Conservation (phyloP, 2,113 vertebrate species). For the Nothobranchius kuhntae region DNA sequence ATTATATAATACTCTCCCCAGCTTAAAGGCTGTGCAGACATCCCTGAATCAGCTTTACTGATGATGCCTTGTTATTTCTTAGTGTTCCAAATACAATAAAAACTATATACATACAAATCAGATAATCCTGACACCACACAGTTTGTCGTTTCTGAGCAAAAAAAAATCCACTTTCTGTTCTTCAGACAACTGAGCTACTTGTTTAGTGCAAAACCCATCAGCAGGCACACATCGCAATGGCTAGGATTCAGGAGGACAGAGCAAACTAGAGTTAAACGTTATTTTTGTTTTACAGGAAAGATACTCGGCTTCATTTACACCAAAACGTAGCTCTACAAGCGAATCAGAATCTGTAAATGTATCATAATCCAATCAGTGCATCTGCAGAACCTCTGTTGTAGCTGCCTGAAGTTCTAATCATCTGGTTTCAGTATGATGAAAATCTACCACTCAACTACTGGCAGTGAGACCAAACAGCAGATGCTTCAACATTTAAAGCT, state of each 20-base stretch:
- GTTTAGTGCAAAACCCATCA: slow-evolving; percentile 53
- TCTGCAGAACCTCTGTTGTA: not conserved
- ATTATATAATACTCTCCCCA: not conserved
- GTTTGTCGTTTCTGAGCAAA: slow-evolving; percentile 14
- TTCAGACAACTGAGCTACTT: slow-evolving; percentile 3
- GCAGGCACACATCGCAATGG: slow-evolving; percentile 46
- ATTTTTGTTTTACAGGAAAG: not conserved
- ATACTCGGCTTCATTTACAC: slow-evolving; percentile 26
- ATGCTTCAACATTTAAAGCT: slow-evolving; percentile 21
- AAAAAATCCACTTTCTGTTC: not conserved
- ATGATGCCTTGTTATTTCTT: not conserved
- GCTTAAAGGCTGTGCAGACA: not conserved
- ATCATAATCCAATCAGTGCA: too few relatives aligned
- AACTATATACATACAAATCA: not conserved
- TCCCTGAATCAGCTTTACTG: slow-evolving; percentile 11
- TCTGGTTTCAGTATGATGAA: not conserved
- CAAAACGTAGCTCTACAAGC: not conserved
- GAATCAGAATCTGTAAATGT: not conserved
- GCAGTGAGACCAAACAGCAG: slow-evolving; percentile 1
- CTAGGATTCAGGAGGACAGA: slow-evolving; percentile 1
- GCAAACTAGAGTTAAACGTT: not conserved
- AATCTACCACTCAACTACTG: not conserved
- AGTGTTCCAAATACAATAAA: not conserved
- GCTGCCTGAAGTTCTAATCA: slow-evolving; percentile 11
- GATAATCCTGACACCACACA: not conserved